A percentile compares a stretch with the other conserved stretches of the same genome.
Evolutionary conservation across 2,113 vertebrate species (phyloP).

Genomic region (Eretmochelys imbricata): DNA sequence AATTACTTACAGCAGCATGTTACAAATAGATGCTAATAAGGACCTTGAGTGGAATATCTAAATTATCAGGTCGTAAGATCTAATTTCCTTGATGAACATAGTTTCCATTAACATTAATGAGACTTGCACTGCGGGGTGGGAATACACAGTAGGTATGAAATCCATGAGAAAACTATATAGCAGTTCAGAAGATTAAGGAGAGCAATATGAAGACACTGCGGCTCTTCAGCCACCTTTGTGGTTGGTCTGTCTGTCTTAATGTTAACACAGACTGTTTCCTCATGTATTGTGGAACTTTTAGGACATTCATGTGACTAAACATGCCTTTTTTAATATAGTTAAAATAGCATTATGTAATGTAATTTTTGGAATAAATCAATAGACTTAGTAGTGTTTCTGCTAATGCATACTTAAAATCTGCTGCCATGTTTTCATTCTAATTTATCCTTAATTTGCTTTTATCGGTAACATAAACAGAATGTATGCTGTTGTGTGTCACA

Average conservation of each 20-base stretch:
- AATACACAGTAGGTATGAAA: not conserved
- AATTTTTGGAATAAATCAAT: not conserved
- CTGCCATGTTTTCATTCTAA: not conserved
- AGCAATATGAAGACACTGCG: not conserved
- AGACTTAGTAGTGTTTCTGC: not conserved
- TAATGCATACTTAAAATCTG: not conserved
- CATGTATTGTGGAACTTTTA: not conserved
- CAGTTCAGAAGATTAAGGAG: not conserved
- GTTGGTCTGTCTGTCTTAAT: not conserved
- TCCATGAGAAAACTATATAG: not conserved
- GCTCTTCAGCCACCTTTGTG: not conserved
- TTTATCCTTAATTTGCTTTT: not conserved
- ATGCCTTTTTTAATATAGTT: not conserved
- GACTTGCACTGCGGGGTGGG: not conserved
- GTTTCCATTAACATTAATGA: constrained; percentile 49
- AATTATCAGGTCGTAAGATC: constrained; percentile 49
- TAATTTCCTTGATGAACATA: constrained; percentile 60
- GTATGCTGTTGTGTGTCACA: not conserved
- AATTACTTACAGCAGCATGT: constrained; percentile 58
- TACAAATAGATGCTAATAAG: constrained; percentile 55
- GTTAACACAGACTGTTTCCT: not conserved
- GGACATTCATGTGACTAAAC: not conserved
- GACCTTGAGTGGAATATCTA: not conserved
- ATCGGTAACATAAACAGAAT: not conserved
- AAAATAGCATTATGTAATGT: not conserved